Base-by-base conservation (phyloP, 2,888 invertebrate genomes). In the Sphinx pinastri region DNA sequence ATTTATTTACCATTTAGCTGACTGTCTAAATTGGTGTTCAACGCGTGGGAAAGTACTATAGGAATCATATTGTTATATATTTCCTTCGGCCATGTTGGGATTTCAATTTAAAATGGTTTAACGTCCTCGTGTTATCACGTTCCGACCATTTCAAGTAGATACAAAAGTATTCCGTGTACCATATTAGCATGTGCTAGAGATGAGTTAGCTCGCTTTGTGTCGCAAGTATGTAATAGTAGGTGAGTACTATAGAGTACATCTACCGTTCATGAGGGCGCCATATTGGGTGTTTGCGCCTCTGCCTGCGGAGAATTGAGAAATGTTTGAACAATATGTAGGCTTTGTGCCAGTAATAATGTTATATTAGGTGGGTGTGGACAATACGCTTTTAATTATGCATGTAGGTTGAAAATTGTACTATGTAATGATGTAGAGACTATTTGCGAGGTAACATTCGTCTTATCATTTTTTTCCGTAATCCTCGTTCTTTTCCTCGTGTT, bases 271-370 rank as follows among this genome's bases (percentile, higher is more conserved):
- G 75, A 75, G 73, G 71, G 72, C 74, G 71, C 78, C 77, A 75
- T 80, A 77, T 79, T 76, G 72, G 72, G 76, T 77, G 76, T 80
- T 74, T 75, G 78, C 76, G 75, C 76, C 77, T 77, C 72, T 71
- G 75, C 75, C 75, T 71, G 73, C 73, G 75, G 74, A 72, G 75
- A 78, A 77, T 83, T 83, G 81, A 76, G 81, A 74, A 83, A 83
- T 85, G 78, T 84, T 84, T 85, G 81, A 81, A 83, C 84, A 84
- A 80, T 82, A 82, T 78, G 78, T 80, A 75, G 75, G 80, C 78
- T 79, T 76, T 76, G 71, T 69, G 70, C 71, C 72, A 69, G 72
- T 78, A 75, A 75, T 74, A 70, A 72, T 73, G 71, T 75, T 71
- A 71, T 73, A 76, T 71, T 79, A 73, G 75, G 51, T 70, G 63